phyloP scores from a whole-genome alignment of 2,888 invertebrate genomes.

The Saturnia pavonia region DNA sequence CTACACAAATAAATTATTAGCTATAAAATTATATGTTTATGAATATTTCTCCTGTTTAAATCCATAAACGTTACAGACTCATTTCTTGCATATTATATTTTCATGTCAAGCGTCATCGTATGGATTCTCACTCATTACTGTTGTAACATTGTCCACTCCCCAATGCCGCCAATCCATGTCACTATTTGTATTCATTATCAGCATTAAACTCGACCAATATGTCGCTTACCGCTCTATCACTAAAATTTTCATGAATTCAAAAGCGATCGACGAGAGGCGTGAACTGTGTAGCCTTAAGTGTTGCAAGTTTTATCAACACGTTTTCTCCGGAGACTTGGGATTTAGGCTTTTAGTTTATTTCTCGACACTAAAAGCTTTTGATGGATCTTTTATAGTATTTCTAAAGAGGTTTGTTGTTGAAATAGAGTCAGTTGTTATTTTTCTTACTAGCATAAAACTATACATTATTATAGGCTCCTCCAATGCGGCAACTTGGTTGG shows the following conservation, averaged over 20 bases:
- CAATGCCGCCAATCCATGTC: not conserved
- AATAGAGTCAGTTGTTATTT: conserved; percentile 10
- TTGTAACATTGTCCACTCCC: not conserved
- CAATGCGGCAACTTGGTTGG: not conserved
- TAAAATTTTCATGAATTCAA: not conserved
- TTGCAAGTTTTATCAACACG: conserved; percentile 8
- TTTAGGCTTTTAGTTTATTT: not conserved
- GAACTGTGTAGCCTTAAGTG: not conserved
- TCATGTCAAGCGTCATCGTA: no score
- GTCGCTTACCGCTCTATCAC: not conserved
- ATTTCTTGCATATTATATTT: no score
- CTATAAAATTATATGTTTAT: no score
- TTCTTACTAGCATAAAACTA: not conserved
- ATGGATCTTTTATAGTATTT: conserved; percentile 6
- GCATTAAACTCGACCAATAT: not conserved
- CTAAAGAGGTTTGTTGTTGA: not conserved
- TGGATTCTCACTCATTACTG: not conserved
- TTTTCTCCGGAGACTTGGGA: not conserved
- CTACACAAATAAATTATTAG: not conserved
- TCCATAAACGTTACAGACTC: not conserved
- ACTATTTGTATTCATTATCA: not conserved
- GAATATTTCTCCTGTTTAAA: not conserved
- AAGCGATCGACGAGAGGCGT: not conserved
- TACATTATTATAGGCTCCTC: not conserved
- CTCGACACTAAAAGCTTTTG: conserved; percentile 2